phyloP scores from a whole-genome alignment of 53 echinoderm and acorn worm genomes.

The Glandiceps talaboti region DNA sequence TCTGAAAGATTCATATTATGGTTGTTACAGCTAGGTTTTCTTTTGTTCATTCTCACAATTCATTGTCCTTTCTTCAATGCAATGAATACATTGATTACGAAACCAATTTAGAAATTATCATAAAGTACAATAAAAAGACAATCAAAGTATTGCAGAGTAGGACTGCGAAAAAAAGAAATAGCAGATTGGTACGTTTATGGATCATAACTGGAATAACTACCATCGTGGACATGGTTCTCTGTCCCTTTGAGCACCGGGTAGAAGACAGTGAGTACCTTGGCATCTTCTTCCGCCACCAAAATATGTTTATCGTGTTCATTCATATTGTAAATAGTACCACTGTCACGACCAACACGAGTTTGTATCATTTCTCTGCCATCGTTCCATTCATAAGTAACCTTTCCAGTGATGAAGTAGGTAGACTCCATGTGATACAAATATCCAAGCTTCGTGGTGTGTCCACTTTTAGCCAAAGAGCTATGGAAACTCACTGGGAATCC shows the following conservation, averaged over 20 bases:
- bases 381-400: slow-evolving; percentile 10
- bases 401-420: slow-evolving; percentile 10
- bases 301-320: slow-evolving; percentile 18
- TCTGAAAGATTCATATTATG: too few species aligned
- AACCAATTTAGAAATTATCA: too few species aligned
- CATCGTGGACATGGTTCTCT: slow-evolving; percentile 4
- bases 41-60: too few species aligned
- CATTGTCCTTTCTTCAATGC: too few species aligned
- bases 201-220: background rate
- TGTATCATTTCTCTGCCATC: background rate
- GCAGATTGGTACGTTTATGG: too few species aligned
- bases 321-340: slow-evolving; percentile 17
- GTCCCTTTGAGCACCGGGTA: slow-evolving; percentile 15
- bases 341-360: background rate
- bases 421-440: slow-evolving; percentile 19
- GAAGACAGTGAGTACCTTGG: slow-evolving; percentile 14
- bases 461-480: slow-evolving; percentile 4
- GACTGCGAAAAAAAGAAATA: too few species aligned
- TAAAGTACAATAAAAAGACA: too few species aligned
- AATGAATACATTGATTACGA: too few species aligned
- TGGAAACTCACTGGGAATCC: slow-evolving; percentile 17
- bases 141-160: too few species aligned
- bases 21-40: too few species aligned
- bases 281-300: background rate
- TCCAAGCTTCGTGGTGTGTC: background rate